Conservation (phyloP, 2,797 vertebrate species). For the Threskiornis aethiopicus region DNA sequence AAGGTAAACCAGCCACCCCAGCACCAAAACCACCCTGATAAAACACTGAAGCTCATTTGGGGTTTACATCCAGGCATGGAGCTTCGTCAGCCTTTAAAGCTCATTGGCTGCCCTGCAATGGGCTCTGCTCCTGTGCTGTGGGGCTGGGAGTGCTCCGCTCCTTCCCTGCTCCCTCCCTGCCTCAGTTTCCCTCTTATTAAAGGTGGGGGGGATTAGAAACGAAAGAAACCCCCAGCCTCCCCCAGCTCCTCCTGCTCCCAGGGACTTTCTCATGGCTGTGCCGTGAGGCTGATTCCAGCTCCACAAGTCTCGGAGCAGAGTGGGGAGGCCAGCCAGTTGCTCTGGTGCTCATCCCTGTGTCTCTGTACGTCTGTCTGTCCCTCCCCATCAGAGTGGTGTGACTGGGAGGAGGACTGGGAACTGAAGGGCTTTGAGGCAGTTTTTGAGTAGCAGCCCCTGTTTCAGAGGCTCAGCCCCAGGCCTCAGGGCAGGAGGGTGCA, state of each 20-base stretch:
- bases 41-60: background rate
- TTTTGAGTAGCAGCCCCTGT: background rate
- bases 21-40: background rate
- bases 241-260: background rate
- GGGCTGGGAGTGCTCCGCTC: background rate
- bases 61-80: background rate
- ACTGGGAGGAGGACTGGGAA: background rate
- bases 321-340: background rate
- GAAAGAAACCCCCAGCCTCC: background rate
- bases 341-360: background rate
- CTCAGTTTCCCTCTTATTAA: background rate
- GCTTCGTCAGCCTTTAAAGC: background rate
- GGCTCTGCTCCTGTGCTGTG: background rate
- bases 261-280: background rate
- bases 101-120: background rate
- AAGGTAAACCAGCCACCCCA: background rate
- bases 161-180: background rate
- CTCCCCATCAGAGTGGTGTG: background rate
- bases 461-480: background rate
- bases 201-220: background rate
- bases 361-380: background rate
- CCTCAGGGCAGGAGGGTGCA: background rate
- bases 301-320: background rate
- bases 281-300: background rate
- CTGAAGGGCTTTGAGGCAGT: accelerated